These are phyloP conservation scores for Leptopilina boulardi DNA, from an alignment of 1,140 invertebrate species.

Conservation along the genomic window DNA sequence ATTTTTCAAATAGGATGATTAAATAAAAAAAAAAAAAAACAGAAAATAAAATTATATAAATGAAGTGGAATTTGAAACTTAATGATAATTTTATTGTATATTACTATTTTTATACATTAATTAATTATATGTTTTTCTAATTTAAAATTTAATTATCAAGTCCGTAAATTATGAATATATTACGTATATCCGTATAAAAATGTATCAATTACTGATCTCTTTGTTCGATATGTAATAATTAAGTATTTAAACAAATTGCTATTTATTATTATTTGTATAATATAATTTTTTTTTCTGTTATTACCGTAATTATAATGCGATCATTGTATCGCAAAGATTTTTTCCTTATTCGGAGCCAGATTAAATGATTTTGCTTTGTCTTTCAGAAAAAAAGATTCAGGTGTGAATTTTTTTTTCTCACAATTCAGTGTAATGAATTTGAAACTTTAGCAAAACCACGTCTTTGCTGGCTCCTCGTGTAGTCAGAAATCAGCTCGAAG, in stretches of 20 bases:
- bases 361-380: slow-evolving; percentile 58
- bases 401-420: slow-evolving; percentile 18
- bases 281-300: not conserved
- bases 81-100: no score
- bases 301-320: slow-evolving; percentile 36
- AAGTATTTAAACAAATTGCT: not conserved
- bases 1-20: no score
- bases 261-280: not conserved
- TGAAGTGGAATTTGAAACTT: no score
- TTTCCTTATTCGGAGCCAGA: slow-evolving; percentile 58
- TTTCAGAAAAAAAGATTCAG: no score
- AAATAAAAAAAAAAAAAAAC: no score
- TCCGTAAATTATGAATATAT: not conserved
- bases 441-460: slow-evolving; percentile 72
- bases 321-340: slow-evolving; percentile 44
- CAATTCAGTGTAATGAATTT: slow-evolving; percentile 37
- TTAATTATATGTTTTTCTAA: not conserved
- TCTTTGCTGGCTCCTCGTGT: slow-evolving; percentile 73
- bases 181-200: not conserved
- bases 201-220: not conserved
- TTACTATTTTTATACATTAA: not conserved
- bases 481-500: slow-evolving; percentile 73
- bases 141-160: no score
- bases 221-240: not conserved
- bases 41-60: no score